Evolutionary conservation across 2,113 vertebrate species (phyloP).

Genomic region (Diadophis punctatus): DNA sequence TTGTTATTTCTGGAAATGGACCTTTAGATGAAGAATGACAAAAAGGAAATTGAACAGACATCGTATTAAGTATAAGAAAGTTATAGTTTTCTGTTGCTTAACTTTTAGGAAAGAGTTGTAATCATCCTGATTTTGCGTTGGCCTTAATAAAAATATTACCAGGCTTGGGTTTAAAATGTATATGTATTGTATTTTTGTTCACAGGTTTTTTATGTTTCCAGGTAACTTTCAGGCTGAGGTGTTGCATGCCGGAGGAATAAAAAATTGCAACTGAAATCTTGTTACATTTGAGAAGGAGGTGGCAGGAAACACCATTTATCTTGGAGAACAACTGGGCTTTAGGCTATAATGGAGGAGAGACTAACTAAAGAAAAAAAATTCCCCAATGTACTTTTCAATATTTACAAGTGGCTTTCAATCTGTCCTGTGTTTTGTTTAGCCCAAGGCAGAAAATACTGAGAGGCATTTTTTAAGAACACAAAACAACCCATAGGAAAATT

Average conservation of each 20-base stretch:
- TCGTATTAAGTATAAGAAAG: neutral
- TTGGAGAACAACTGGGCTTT: constrained; percentile 30
- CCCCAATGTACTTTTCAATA: neutral
- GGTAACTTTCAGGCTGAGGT: neutral
- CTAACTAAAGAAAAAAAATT: neutral
- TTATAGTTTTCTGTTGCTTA: neutral
- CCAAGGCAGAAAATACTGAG: constrained; percentile 28
- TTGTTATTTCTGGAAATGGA: neutral
- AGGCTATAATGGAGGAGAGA: constrained; percentile 37
- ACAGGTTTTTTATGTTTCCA: neutral
- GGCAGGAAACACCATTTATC: neutral
- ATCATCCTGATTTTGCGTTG: neutral
- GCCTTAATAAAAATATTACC: rapidly evolving
- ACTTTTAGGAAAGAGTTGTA: neutral
- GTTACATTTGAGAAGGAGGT: neutral
- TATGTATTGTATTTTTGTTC: rapidly evolving
- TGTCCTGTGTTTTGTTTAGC: neutral
- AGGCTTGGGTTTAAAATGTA: rapidly evolving
- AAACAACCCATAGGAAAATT: neutral
- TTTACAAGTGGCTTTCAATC: neutral
- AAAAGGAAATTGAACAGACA: neutral
- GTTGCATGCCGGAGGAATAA: neutral
- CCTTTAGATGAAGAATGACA: neutral
- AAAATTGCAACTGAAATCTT: neutral
- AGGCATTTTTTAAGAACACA: neutral